Base-by-base conservation (phyloP, 2,797 vertebrate genomes). In the Tokudaia muenninki region DNA sequence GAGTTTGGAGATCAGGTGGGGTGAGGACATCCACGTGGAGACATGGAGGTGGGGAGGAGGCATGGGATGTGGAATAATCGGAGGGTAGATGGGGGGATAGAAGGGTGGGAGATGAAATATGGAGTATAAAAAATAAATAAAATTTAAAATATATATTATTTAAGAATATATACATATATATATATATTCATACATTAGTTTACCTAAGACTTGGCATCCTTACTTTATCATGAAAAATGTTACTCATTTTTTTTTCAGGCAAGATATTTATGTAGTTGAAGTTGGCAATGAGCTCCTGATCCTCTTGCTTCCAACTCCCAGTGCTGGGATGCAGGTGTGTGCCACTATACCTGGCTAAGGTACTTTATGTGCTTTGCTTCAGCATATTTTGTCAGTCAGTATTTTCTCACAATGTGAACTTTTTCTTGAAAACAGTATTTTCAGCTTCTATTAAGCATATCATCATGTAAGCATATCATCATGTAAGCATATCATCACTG, bases 321-420 rank as follows among this genome's bases (percentile, higher is more conserved):
- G 37, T 21, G 1, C 55, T 77, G 7, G 52, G 44, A 44, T n/a
- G 31, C 41, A 90, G 57, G 29, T 63, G 21, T 47, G 41, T 47
- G 31, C 2, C 16, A 24, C 12, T 31, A 13, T 29, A 61, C 41
- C 57, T 52, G 74, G 74, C 31, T n/a, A 90, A 90, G 29, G 6
- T 63, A n/a, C 3, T 70, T 1, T 19, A 65, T 0, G n/a, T 74
- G 67, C 90, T 22, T 93, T 61, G 67, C 13, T 65, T 84, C 37
- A 37, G 37, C 0, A 41, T 70, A 77, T 14, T 34, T 29, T 94
- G 2, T 41, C 83, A 79, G 57, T 94, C 79, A 79, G 57, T 95
- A 83, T 90, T 95, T 94, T 75, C 65, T 95, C n/a, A 75, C 8
- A 52, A 3, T 81, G 74, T n/a, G 75, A 78, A 74, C 13, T 81